Conservation (phyloP, 2,797 vertebrate species). For the Thunnus albacares region DNA sequence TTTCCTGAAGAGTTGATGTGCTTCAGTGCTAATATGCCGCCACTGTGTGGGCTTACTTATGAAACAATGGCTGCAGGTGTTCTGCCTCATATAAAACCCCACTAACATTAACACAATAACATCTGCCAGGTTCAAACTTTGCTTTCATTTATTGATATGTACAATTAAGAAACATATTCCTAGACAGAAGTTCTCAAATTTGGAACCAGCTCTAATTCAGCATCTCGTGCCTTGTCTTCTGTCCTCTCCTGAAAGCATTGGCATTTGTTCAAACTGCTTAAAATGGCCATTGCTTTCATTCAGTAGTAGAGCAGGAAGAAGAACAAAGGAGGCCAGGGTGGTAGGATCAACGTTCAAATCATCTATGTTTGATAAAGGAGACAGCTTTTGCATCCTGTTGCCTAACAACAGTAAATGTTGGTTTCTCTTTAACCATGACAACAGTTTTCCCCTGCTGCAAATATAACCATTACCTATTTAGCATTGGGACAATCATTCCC, state of each 20-base stretch:
- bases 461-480: rapidly evolving
- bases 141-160: no score
- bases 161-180: no score
- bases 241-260: neutral
- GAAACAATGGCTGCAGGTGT: no score
- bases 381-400: no score
- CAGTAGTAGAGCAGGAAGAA: neutral
- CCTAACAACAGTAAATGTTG: no score
- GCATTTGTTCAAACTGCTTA: neutral
- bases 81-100: no score
- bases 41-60: neutral
- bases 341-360: neutral
- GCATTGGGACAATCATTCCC: rapidly evolving
- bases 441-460: neutral
- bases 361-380: neutral
- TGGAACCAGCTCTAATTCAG: no score
- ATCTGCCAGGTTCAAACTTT: no score
- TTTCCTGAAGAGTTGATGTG: neutral
- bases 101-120: no score
- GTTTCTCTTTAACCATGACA: neutral
- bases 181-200: no score
- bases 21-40: neutral
- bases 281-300: no score
- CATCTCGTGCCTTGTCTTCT: neutral
- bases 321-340: neutral